Evolutionary conservation across 2,797 vertebrate species (phyloP), one percentile per base, ranked within the genome.

Genomic region (Cossypha caffra): DNA sequence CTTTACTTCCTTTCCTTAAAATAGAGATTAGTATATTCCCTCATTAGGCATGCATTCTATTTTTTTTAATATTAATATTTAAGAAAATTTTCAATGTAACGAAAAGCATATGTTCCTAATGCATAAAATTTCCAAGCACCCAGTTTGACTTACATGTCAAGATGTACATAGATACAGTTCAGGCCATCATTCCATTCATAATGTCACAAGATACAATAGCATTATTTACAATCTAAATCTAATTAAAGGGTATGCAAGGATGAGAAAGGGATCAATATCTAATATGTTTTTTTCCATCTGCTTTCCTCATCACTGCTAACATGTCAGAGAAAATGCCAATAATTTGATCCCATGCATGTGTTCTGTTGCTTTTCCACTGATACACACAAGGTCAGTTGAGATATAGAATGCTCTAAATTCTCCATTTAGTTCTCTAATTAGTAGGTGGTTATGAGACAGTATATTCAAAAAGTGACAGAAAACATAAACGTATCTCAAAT

Each of bases 171-270:
- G 96, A 91, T 97, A 97, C 97, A 97, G 16, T 89, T 86, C 64
- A 93, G 73, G 6, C 42, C n/a, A 69, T 69, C 25, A n/a, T 91
- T 92, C 90, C 85, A 86, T 74, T 51, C 96, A 95, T 96, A 38
- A 16, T 94, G 91, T 97, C 98, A 98, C 98, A 98, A 98, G 79
- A 81, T 31, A 96, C 97, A 97, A 98, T 97, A 98, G 50, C 77
- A 91, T 98, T 98, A 98, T 98, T 99, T 99, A 98, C 98, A 98
- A 98, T 98, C 98, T 98, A 98, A 98, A 98, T 98, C 98, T 98
- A 98, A 99, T 99, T 98, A 99, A 98, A 98, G 97, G 69, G 52
- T 97, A 97, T 96, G 97, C 97, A 98, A 89, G 92, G 77, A 98
- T 97, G 88, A 96, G 96, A 92, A 93, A 89, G 61, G 76, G 97